Evolutionary conservation across 2,888 invertebrate species (phyloP).

Genomic region (Heliconius ismenius): DNA sequence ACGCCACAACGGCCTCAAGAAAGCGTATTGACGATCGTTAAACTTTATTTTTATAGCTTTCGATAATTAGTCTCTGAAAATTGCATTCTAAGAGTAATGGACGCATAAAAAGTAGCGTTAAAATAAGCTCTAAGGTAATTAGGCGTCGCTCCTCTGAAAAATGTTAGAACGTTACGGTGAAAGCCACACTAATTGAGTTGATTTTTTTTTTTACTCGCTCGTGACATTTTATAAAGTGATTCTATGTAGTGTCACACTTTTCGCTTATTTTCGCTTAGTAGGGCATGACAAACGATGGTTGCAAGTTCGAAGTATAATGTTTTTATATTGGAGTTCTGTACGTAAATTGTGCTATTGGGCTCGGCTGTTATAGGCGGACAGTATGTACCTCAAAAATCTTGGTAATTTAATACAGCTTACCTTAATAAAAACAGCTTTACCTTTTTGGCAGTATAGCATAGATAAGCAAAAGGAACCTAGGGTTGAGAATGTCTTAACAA

Average conservation of each 20-base stretch:
- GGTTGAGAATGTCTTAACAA: too few relatives aligned
- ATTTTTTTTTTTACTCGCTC: conserved; percentile 33
- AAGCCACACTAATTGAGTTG: conserved; percentile 41
- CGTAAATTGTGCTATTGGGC: neutral
- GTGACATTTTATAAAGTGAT: conserved; percentile 21
- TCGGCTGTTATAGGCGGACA: too few relatives aligned
- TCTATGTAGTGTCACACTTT: neutral
- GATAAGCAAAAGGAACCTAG: too few relatives aligned
- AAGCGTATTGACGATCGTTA: conserved; percentile 35
- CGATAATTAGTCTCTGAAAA: conserved; percentile 62
- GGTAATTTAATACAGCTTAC: too few relatives aligned
- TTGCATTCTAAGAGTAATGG: conserved; percentile 55
- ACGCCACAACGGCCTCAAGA: neutral
- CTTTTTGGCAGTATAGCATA: too few relatives aligned
- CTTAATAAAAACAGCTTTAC: too few relatives aligned
- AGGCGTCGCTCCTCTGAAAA: conserved; percentile 47
- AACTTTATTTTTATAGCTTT: conserved; percentile 51
- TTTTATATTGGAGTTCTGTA: too few relatives aligned
- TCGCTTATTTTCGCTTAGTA: neutral
- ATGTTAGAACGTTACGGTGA: conserved; percentile 33
- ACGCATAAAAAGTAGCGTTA: conserved; percentile 55
- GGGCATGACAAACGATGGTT: neutral
- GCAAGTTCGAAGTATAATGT: too few relatives aligned
- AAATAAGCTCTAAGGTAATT: conserved; percentile 55
- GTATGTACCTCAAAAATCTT: too few relatives aligned